Evolutionary conservation across 2,888 invertebrate genomes (phyloP).

Genomic region (Athrips mouffetella): DNA sequence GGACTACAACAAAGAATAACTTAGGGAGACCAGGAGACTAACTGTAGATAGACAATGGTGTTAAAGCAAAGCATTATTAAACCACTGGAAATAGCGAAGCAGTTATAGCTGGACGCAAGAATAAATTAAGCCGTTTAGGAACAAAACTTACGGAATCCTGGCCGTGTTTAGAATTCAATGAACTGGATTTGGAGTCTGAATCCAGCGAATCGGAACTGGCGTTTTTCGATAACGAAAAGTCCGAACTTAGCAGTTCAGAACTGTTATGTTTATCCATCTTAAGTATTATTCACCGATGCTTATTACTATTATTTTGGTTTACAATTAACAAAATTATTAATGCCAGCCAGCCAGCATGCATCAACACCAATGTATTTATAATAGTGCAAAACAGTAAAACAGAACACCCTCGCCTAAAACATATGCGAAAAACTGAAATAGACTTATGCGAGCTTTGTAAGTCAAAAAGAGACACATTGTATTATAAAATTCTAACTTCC

Average conservation of each 20-base stretch:
- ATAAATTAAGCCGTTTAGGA: conserved; percentile 71
- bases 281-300: too few species aligned
- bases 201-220: conserved; percentile 89
- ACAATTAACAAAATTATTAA: too few species aligned
- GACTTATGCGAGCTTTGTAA: too few species aligned
- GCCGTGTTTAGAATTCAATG: conserved; percentile 89
- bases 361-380: too few species aligned
- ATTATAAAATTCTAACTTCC: too few species aligned
- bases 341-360: too few species aligned
- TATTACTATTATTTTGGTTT: too few species aligned
- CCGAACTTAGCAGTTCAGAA: conserved; percentile 81
- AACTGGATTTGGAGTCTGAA: conserved; percentile 91
- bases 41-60: neutral
- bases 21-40: neutral
- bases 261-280: conserved; percentile 84
- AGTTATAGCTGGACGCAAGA: conserved; percentile 52
- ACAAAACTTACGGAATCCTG: conserved; percentile 85
- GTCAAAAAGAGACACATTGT: too few species aligned
- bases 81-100: conserved; percentile 55
- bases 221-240: conserved; percentile 83
- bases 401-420: too few species aligned
- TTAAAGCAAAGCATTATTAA: neutral
- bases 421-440: too few species aligned
- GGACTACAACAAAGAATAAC: neutral
- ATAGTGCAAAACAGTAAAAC: too few species aligned